These are phyloP conservation scores for Scolopax mira DNA, from an alignment of 2,113 vertebrate genomes.

Conservation along the genomic window DNA sequence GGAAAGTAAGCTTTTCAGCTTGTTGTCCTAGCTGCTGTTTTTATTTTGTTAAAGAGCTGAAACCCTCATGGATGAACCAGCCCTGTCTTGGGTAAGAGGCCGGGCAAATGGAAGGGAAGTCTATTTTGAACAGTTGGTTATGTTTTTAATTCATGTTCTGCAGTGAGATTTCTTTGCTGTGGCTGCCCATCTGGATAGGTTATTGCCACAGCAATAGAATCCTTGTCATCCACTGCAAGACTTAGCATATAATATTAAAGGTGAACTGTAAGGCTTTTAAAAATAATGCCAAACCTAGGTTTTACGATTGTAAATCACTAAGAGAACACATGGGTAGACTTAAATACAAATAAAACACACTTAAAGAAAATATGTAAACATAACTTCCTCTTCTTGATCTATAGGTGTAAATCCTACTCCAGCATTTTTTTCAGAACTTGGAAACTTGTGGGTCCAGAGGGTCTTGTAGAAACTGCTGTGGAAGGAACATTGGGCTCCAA, in stretches of 20 bases:
- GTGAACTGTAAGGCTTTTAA: not conserved
- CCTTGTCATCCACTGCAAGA: not conserved
- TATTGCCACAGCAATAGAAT: not conserved
- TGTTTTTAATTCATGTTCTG: not conserved
- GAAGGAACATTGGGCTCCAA: slow-evolving; percentile 8
- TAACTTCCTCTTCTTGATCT: slow-evolving; percentile 29
- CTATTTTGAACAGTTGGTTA: not conserved
- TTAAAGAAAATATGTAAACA: slow-evolving; percentile 26
- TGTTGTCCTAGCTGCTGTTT: not conserved
- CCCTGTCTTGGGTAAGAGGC: not conserved
- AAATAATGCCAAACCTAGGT: not conserved
- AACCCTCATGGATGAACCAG: not conserved
- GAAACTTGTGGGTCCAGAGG: slow-evolving; percentile 32
- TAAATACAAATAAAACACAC: slow-evolving; percentile 35
- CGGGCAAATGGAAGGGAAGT: not conserved
- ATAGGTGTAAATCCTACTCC: slow-evolving; percentile 48
- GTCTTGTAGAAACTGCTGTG: slow-evolving; percentile 39
- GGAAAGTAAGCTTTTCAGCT: not conserved
- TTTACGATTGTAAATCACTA: slow-evolving; percentile 11
- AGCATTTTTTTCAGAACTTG: not conserved
- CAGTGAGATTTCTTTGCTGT: not conserved
- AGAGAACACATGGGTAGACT: not conserved
- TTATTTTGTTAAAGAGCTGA: not conserved
- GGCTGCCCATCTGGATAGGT: not conserved
- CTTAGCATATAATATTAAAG: not conserved